Conservation (phyloP, 2,888 invertebrate species). For the Zele albiditarsus region DNA sequence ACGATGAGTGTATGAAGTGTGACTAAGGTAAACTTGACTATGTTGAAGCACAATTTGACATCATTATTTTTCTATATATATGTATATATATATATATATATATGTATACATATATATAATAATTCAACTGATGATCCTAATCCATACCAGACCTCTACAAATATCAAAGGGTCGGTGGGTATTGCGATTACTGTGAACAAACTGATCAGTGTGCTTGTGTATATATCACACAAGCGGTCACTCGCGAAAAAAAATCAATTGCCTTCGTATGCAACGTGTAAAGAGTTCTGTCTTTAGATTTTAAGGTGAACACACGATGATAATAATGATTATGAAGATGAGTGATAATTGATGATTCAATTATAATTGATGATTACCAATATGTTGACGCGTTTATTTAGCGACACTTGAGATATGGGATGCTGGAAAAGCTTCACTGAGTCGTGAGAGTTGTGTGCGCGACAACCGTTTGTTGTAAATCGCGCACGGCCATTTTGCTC, state of each 20-base stretch:
- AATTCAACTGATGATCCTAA: too few relatives aligned
- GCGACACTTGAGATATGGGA: not conserved
- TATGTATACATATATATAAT: too few relatives aligned
- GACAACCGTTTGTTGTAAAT: constrained; percentile 64
- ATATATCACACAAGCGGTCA: constrained; percentile 54
- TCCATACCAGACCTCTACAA: constrained; percentile 14
- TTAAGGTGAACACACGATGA: constrained; percentile 1
- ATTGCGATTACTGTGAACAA: constrained; percentile 38
- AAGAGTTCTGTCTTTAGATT: not conserved
- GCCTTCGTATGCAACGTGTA: constrained; percentile 53
- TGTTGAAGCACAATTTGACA: not conserved
- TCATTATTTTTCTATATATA: not conserved
- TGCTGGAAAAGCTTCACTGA: not conserved
- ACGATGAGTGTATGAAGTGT: constrained; percentile 21
- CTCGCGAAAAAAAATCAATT: constrained; percentile 61
- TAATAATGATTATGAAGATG: not conserved
- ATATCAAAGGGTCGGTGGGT: constrained; percentile 40
- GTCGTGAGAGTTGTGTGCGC: not conserved
- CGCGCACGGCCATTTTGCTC: constrained; percentile 69
- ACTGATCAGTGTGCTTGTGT: constrained; percentile 34
- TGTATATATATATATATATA: too few relatives aligned
- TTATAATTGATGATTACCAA: not conserved
- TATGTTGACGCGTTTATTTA: constrained; percentile 2
- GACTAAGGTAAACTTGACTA: constrained; percentile 8
- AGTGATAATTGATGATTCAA: not conserved